Conservation (phyloP, 2,797 vertebrate species). For the Sebastes diploproa region DNA sequence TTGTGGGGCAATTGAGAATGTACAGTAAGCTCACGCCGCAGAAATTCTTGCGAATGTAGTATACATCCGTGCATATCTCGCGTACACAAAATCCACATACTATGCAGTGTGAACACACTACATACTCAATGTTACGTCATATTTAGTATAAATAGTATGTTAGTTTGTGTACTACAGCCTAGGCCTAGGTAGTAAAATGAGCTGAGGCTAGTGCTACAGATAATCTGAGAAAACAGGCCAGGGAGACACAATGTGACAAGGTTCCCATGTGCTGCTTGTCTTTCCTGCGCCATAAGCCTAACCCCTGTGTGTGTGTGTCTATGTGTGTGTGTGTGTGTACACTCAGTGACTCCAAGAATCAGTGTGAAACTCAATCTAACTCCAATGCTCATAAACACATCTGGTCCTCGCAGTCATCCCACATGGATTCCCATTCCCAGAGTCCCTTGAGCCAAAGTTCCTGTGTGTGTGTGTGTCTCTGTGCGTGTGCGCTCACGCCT, state of each 20-base stretch:
- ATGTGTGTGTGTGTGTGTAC: neutral
- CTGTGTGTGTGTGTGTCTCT: neutral
- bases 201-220: neutral
- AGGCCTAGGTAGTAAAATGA: neutral
- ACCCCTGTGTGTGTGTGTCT: neutral
- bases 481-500: constrained; percentile 20
- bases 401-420: constrained; percentile 68
- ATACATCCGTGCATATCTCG: neutral
- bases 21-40: neutral
- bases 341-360: constrained; percentile 38
- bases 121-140: neutral
- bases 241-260: constrained; percentile 20
- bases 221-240: constrained; percentile 22
- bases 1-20: neutral
- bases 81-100: no score
- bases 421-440: constrained; percentile 59
- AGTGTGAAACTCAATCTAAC: constrained; percentile 59
- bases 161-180: no score
- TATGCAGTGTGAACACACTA: no score
- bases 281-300: constrained; percentile 14
- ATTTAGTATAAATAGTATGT: neutral
- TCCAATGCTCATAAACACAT: constrained; percentile 73
- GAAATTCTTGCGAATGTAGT: neutral
- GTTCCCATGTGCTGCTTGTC: constrained; percentile 30
- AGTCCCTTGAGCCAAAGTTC: constrained; percentile 60